Percentiles rank a stretch among this genome's conserved stretches.
Evolutionary conservation across 2,113 vertebrate species (phyloP).

Genomic region (Piaya cayana): DNA sequence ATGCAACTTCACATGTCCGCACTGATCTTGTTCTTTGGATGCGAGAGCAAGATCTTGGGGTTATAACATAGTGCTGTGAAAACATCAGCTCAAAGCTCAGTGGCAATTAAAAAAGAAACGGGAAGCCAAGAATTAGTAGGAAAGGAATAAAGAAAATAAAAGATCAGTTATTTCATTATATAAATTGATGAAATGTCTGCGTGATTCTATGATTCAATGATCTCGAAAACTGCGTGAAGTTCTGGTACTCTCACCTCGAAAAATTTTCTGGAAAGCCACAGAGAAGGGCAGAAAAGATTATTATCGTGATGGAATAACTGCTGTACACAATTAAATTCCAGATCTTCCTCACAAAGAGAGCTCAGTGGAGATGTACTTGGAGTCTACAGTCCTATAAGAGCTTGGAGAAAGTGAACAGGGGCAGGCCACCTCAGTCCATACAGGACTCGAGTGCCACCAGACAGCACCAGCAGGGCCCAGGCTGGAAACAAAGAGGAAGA

Average conservation of each 20-base stretch:
- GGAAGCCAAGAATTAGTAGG: background rate
- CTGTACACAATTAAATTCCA: background rate
- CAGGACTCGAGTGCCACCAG: background rate
- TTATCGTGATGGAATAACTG: background rate
- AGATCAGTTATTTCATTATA: background rate
- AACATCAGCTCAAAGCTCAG: background rate
- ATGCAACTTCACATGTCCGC: background rate
- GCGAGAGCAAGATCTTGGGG: background rate
- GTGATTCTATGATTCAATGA: too few species aligned
- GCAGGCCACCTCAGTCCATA: rapidly evolving
- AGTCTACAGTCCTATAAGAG: background rate
- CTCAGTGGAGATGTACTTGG: background rate
- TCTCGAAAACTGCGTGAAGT: background rate
- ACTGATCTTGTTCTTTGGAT: background rate
- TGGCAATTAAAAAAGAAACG: background rate
- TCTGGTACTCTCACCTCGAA: background rate
- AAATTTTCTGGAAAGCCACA: background rate
- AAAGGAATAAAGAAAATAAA: background rate
- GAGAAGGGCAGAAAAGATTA: background rate
- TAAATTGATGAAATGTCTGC: background rate
- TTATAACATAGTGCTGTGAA: background rate
- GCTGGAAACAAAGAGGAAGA: background rate
- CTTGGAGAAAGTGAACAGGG: background rate
- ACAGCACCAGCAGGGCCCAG: background rate
- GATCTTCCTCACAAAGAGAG: background rate